Base-by-base conservation (phyloP, 2,113 vertebrate species). In the Festucalex cinctus region DNA sequence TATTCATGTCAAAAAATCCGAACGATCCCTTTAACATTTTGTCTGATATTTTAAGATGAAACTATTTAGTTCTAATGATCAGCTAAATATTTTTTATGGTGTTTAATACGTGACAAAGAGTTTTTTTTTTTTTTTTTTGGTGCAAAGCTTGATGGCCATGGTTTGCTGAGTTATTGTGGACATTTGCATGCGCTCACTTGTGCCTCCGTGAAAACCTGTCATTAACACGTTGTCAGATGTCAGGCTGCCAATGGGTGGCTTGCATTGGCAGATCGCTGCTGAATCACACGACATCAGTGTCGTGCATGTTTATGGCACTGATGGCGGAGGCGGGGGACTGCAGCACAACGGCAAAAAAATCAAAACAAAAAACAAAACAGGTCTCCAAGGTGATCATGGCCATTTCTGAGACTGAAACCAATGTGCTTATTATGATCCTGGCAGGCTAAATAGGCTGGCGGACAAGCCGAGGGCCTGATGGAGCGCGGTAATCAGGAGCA, bases 291-390 rank as follows among this genome's bases (percentile, higher is more conserved):
- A 75, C 78, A 83, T 78, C 80, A 78, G 75, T 88, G 84, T 88
- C 84, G 83, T 78, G 82, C 78, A 73, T 84, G 77, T 86, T 81
- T 86, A 78, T 84, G 80, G 83, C 77, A 83, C 79, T 74, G 79
- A 84, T 68, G 73, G 83, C 0, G 24, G 69, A 85, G 85, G 80
- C 78, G 75, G 78, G 81, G 68, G 77, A 77, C 49, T 72, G 84
- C 77, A 63, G 71, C 73, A 73, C 59, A 83, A 69, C 54, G 71
- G 71, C 68, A 67, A 73, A 72, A 37, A 88, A 84, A n/a, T n/a
- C n/a, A n/a, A 74, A 88, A 90, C 1, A 75, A 68, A 71, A 81
- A 88, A 86, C 85, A 74, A 88, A 91, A 89, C 86, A 85, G 79
- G 84, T 88, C 86, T 86, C 85, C 84, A 85, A 87, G 76, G 84